A percentile compares a stretch with the other conserved stretches of the same genome.
Evolutionary conservation across 2,888 invertebrate species (phyloP).

Genomic region (Desoria tigrina): DNA sequence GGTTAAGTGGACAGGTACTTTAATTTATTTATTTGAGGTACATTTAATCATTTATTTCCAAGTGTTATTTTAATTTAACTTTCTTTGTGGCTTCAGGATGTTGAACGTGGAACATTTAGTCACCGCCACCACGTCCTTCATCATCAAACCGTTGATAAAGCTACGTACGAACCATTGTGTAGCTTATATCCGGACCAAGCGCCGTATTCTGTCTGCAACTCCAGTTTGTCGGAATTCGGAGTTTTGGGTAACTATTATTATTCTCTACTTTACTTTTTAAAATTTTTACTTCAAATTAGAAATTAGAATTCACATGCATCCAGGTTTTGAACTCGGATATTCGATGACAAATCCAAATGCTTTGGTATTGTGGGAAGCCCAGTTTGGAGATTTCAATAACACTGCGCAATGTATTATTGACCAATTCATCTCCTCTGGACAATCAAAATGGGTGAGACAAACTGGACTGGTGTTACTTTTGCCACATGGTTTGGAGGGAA

Average conservation of each 20-base stretch:
- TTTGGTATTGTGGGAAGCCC: conserved; percentile 96
- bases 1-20: conserved; percentile 77
- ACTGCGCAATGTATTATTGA: conserved; percentile 98
- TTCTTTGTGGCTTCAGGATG: no score
- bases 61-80: no score
- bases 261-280: no score
- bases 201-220: conserved; percentile 97
- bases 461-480: conserved; percentile 91
- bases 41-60: no score
- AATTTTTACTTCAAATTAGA: no score
- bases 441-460: conserved; percentile 98
- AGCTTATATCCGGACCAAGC: conserved; percentile 96
- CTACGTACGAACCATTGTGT: conserved; percentile 75
- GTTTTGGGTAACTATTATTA: conserved; percentile 68
- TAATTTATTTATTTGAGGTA: no score
- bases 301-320: no score
- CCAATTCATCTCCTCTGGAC: conserved; percentile 87
- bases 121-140: conserved; percentile 95
- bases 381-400: conserved; percentile 69
- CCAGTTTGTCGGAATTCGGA: conserved; percentile 95
- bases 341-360: conserved; percentile 98
- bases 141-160: conserved; percentile 94
- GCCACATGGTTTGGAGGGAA: conserved; percentile 99
- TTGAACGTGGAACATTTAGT: conserved; percentile 94
- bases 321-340: conserved; percentile 96